A percentile compares a stretch with the other conserved stretches of the same genome.
Evolutionary conservation across 1,140 invertebrate genomes (phyloP).

Genomic region (Cepaea nemoralis): DNA sequence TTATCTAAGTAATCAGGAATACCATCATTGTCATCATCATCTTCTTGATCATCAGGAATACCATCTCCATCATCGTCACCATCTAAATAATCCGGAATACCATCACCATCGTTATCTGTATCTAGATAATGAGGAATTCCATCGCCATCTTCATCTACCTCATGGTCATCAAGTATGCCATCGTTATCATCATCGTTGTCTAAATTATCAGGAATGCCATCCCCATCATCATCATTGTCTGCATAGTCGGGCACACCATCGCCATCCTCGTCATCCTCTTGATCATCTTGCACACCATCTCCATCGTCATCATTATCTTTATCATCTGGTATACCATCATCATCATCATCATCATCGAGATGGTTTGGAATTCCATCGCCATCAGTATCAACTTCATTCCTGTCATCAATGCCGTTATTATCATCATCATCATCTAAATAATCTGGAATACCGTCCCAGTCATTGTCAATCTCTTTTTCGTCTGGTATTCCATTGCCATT

Average conservation of each 20-base stretch:
- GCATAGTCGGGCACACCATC: slow-evolving; percentile 63
- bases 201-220: slow-evolving; percentile 13
- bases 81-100: slow-evolving; percentile 37
- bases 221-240: slow-evolving; percentile 35
- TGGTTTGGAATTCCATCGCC: slow-evolving; percentile 40
- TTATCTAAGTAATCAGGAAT: slow-evolving; percentile 11
- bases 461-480: slow-evolving; percentile 51
- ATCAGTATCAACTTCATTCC: slow-evolving; percentile 55
- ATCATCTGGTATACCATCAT: slow-evolving; percentile 33
- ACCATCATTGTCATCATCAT: slow-evolving; percentile 3
- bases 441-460: slow-evolving; percentile 45
- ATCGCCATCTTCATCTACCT: slow-evolving; percentile 57
- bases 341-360: slow-evolving; percentile 24
- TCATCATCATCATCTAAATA: slow-evolving; percentile 20
- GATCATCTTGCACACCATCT: slow-evolving; percentile 62
- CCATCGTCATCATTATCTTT: slow-evolving; percentile 49
- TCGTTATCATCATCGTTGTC: slow-evolving; percentile 56
- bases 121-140: slow-evolving; percentile 61
- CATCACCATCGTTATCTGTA: slow-evolving; percentile 56
- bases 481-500: slow-evolving; percentile 59
- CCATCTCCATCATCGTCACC: neutral
- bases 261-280: slow-evolving; percentile 57
- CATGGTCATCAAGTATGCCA: slow-evolving; percentile 55
- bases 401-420: slow-evolving; percentile 54
- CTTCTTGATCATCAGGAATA: neutral